Evolutionary conservation across 2,797 vertebrate genomes (phyloP).

Genomic region (Urosaurus nigricauda): DNA sequence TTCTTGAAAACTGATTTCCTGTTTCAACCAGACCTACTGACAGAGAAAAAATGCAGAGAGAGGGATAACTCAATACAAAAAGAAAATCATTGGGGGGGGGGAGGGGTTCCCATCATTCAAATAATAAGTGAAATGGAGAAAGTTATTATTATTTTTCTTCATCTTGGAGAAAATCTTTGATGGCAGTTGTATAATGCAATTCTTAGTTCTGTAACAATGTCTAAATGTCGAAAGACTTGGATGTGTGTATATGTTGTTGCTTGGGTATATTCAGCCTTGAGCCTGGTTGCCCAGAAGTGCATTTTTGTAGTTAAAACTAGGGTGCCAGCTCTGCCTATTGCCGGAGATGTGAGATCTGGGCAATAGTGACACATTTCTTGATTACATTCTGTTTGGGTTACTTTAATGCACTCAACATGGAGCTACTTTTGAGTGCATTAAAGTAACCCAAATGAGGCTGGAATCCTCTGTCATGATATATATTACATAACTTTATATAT

Average conservation of each 20-base stretch:
- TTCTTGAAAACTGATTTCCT: neutral
- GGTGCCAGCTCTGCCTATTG: too few species aligned
- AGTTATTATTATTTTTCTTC: neutral
- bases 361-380: too few species aligned
- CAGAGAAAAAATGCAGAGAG: neutral
- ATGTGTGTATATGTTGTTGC: neutral
- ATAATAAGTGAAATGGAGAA: neutral
- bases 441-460: too few species aligned
- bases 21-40: neutral
- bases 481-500: too few species aligned
- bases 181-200: neutral
- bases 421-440: too few species aligned
- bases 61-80: neutral
- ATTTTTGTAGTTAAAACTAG: too few species aligned
- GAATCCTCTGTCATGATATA: too few species aligned
- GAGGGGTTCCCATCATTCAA: slow-evolving; percentile 3
- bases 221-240: neutral
- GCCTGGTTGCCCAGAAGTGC: too few species aligned
- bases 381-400: too few species aligned
- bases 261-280: too few species aligned
- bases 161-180: neutral
- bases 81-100: neutral
- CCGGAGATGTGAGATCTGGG: too few species aligned
- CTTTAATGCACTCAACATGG: too few species aligned
- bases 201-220: neutral